Conservation (phyloP, 2,113 vertebrate genomes). For the Falco punctatus region DNA sequence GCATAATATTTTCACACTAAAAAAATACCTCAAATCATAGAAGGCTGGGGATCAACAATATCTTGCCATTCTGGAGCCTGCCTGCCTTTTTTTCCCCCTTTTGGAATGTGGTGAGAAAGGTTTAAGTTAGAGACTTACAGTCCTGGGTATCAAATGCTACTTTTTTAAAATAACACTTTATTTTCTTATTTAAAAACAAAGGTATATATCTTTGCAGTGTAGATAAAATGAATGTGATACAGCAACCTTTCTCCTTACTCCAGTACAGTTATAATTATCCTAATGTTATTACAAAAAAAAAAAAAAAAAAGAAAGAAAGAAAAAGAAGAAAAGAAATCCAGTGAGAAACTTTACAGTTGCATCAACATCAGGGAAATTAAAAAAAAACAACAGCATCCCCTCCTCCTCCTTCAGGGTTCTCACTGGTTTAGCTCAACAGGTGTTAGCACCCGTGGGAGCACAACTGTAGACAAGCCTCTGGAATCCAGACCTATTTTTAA, state of each 20-base stretch:
- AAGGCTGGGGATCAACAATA: slow-evolving; percentile 65
- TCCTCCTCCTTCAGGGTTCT: slow-evolving; percentile 8
- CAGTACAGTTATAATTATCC: not conserved
- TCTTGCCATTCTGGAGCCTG: slow-evolving; percentile 43
- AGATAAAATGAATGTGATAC: not conserved
- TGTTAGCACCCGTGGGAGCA: slow-evolving; percentile 54
- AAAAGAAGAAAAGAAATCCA: not conserved
- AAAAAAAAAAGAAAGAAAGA: not conserved
- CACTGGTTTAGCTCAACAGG: slow-evolving; percentile 38
- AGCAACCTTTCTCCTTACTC: not conserved
- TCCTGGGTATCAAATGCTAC: not conserved
- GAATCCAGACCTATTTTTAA: slow-evolving; percentile 63
- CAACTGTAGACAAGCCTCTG: slow-evolving; percentile 48
- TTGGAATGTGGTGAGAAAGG: slow-evolving; percentile 17
- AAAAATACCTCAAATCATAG: slow-evolving; percentile 66
- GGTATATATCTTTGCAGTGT: not conserved
- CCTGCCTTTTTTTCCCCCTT: not conserved
- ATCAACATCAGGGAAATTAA: slow-evolving; percentile 29
- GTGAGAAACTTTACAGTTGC: slow-evolving; percentile 12
- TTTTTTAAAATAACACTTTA: not conserved
- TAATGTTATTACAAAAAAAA: not conserved
- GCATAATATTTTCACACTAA: slow-evolving; percentile 66
- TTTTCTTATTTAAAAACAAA: not conserved
- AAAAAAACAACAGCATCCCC: not conserved
- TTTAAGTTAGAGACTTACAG: not conserved